Conservation (phyloP, 2,797 vertebrate species). For the Galagoides demidoff region DNA sequence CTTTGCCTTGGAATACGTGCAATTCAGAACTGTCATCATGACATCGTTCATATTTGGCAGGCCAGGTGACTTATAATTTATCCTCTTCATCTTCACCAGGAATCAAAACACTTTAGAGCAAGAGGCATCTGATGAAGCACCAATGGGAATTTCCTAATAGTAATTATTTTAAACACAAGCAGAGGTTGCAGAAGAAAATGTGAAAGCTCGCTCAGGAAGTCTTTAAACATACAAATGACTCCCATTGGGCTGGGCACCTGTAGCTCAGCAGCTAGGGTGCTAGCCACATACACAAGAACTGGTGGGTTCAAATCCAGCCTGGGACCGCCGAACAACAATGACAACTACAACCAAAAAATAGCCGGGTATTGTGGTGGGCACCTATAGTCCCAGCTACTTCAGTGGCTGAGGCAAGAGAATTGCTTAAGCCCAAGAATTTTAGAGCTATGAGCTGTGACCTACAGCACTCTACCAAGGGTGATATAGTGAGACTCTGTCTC, state of each 20-base stretch:
- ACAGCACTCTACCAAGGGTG: no score
- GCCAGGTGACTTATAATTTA: neutral
- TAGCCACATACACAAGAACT: no score
- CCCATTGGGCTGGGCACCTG: neutral
- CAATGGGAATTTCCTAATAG: neutral
- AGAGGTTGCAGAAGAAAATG: neutral
- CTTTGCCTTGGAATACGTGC: neutral
- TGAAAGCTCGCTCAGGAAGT: conserved; percentile 54
- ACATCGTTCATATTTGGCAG: neutral
- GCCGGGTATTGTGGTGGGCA: no score
- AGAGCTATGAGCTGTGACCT: no score
- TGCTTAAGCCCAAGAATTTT: no score
- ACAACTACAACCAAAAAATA: no score
- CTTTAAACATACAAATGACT: neutral
- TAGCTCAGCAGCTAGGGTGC: neutral
- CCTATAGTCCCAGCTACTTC: no score
- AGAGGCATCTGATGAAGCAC: neutral
- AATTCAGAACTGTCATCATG: neutral
- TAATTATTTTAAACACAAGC: conserved; percentile 25
- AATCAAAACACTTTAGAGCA: neutral
- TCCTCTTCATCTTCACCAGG: neutral
- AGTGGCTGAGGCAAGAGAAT: no score
- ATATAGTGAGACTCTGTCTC: no score
- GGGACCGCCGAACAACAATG: no score
- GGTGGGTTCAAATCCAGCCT: no score